These are phyloP conservation scores for Tromatobia lineatoria DNA, from an alignment of 2,888 invertebrate genomes.

Conservation along the genomic window DNA sequence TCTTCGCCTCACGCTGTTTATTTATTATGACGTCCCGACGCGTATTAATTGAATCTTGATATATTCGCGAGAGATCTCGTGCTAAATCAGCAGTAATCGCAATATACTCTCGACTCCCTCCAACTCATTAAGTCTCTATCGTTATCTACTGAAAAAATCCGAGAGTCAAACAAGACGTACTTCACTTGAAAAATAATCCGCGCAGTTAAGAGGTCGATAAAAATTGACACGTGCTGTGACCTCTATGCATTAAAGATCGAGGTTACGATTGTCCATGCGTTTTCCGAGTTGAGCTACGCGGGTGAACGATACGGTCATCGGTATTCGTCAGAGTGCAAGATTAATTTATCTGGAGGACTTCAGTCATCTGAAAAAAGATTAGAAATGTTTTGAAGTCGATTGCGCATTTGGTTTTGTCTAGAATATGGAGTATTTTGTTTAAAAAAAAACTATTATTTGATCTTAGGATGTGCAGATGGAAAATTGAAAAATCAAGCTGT, in stretches of 20 bases:
- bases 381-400: not conserved
- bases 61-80: conserved; percentile 61
- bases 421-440: not conserved
- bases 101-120: conserved; percentile 19
- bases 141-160: conserved; percentile 49
- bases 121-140: conserved; percentile 12
- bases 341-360: not conserved
- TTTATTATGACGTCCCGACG: conserved; percentile 67
- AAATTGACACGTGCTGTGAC: conserved; percentile 67
- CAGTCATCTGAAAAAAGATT: not conserved
- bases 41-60: conserved; percentile 70
- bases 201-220: conserved; percentile 59
- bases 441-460: not conserved
- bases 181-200: conserved; percentile 54
- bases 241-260: conserved; percentile 61
- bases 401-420: not conserved
- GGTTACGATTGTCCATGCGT: conserved; percentile 51
- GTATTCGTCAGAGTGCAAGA: not conserved
- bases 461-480: too few relatives aligned
- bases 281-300: conserved; percentile 8
- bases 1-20: conserved; percentile 52
- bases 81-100: conserved; percentile 61
- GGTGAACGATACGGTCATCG: not conserved
- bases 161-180: conserved; percentile 51
- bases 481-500: too few relatives aligned